Evolutionary conservation across 1,140 invertebrate genomes (phyloP).

Genomic region (Bombus cullumanus): DNA sequence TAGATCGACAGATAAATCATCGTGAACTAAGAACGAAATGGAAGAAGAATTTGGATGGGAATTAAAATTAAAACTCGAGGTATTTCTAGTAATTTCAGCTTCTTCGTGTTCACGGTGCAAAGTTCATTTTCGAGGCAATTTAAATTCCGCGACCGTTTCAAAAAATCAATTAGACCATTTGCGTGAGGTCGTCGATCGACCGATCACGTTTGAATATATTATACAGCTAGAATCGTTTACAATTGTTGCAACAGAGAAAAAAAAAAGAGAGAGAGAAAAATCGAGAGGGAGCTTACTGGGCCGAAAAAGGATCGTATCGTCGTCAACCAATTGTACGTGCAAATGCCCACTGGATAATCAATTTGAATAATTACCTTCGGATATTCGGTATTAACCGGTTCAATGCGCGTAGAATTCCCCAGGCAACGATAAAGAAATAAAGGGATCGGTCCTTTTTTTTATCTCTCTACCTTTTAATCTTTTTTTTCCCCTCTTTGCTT

Average conservation of each 20-base stretch:
- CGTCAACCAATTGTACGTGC: slow-evolving; percentile 36
- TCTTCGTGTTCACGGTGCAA: background rate
- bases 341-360: slow-evolving; percentile 53
- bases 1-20: background rate
- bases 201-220: slow-evolving; percentile 36
- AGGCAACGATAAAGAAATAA: slow-evolving; percentile 60
- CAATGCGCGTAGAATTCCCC: slow-evolving; percentile 50
- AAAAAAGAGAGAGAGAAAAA: background rate
- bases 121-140: slow-evolving; percentile 1
- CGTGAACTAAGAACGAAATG: background rate
- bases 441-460: slow-evolving; percentile 29
- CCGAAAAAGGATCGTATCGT: slow-evolving; percentile 38
- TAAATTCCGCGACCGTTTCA: background rate
- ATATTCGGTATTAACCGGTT: slow-evolving; percentile 56
- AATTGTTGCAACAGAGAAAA: background rate
- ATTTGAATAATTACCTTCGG: slow-evolving; percentile 64
- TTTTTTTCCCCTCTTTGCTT: background rate
- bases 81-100: slow-evolving; percentile 1
- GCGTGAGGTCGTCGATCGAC: background rate
- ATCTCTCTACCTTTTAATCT: background rate
- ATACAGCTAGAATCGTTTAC: slow-evolving; percentile 10
- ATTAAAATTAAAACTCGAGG: slow-evolving; percentile 13
- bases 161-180: slow-evolving; percentile 27
- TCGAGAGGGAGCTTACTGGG: background rate
- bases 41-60: background rate